Evolutionary conservation across 2,888 invertebrate genomes (phyloP), one percentile per base, ranked within the genome.

Genomic region (Pseudanteris insignis): DNA sequence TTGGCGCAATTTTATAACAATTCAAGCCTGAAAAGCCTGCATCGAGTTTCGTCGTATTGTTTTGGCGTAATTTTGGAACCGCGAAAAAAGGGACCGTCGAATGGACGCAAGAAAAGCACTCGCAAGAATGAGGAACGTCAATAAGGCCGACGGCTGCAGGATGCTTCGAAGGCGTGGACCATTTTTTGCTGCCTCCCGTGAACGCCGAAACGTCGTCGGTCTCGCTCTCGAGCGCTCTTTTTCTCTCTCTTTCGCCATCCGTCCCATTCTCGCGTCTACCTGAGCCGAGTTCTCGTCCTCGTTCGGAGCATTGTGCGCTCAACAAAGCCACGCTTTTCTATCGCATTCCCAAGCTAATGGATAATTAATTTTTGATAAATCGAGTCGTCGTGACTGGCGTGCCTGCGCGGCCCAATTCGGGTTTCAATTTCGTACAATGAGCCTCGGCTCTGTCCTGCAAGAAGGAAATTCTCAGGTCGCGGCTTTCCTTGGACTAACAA

Each of bases 281-380:
- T 67, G n/a, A n/a, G 70, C 28, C 34, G 48, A 38, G 9, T 63
- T 64, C 59, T n/a, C n/a, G n/a, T n/a, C n/a, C n/a, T n/a, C n/a
- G n/a, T n/a, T n/a, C 43, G 63, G 64, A 63, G 68, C 69, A 74
- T 76, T 76, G 73, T 75, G 68, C 68, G 65, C n/a, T 36, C 70
- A 72, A 75, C 75, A 76, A 75, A 73, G 72, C 72, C 69, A 73
- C 72, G 74, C 72, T 75, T 76, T 77, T 76, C 76, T 74, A 71
- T 73, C 70, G 69, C 69, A 74, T 74, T 71, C 70, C 67, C 63
- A 66, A 67, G 70, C 75, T 73, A 74, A 76, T 76, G 74, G 77
- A 77, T 78, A 78, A 78, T 78, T 77, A 77, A 78, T 78, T 76
- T 77, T 77, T 77, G 77, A 78, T 76, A 76, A 78, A 78, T 77